Evolutionary conservation across 2,113 vertebrate species (phyloP).

Genomic region (Otocyon megalotis): DNA sequence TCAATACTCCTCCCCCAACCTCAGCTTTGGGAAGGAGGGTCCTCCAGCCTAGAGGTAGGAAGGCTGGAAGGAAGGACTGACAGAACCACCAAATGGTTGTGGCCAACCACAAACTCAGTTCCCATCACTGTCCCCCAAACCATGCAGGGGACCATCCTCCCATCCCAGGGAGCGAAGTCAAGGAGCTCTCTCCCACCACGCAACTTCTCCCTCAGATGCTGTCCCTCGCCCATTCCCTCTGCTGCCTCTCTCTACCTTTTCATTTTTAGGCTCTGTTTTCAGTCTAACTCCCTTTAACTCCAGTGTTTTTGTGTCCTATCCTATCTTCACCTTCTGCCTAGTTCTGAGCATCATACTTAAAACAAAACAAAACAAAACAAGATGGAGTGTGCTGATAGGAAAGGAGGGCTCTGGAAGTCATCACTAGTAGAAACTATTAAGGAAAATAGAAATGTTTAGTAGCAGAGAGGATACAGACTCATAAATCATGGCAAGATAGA

Average conservation of each 20-base stretch:
- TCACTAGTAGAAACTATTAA: slow-evolving; percentile 14
- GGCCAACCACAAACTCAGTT: not conserved
- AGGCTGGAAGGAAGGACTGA: not conserved
- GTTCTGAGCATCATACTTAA: not conserved
- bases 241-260: slow-evolving; percentile 7
- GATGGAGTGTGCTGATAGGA: slow-evolving; percentile 22
- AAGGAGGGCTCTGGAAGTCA: slow-evolving; percentile 44
- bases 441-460: slow-evolving; percentile 30
- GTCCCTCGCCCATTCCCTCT: not conserved
- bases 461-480: slow-evolving; percentile 27
- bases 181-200: not conserved
- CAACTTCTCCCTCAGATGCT: slow-evolving; percentile 5
- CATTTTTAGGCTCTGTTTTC: slow-evolving; percentile 34
- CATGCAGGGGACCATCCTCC: not conserved
- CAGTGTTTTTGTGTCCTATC: not conserved
- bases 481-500: not conserved
- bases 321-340: slow-evolving; percentile 50
- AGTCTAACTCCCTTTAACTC: slow-evolving; percentile 16
- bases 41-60: slow-evolving; percentile 2
- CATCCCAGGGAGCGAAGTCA: slow-evolving; percentile 19
- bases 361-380: not conserved
- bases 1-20: not conserved
- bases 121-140: not conserved
- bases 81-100: not conserved
- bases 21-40: slow-evolving; percentile 1